Evolutionary conservation across 1,140 invertebrate genomes (phyloP).

Genomic region (Hyphantria cunea): DNA sequence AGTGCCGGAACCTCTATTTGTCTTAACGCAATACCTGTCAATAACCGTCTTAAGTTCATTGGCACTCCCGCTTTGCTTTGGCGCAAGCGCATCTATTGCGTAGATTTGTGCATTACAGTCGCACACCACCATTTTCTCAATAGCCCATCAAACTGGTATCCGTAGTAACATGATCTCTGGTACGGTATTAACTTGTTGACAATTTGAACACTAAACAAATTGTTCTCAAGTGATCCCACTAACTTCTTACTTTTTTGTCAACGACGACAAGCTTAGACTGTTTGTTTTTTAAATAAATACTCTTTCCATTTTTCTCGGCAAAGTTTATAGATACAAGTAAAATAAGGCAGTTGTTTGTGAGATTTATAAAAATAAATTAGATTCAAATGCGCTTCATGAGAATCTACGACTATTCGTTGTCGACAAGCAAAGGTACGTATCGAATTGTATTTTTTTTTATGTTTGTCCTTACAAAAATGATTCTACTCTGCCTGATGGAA

Average conservation of each 20-base stretch:
- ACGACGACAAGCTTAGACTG: too few relatives aligned
- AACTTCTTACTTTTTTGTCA: background rate
- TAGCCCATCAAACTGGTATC: constrained; percentile 66
- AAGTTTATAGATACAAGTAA: too few relatives aligned
- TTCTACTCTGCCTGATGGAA: too few relatives aligned
- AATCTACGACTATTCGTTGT: too few relatives aligned
- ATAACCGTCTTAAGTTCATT: constrained; percentile 78
- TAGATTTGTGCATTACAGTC: constrained; percentile 69
- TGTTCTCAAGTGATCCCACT: constrained; percentile 51
- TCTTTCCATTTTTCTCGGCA: too few relatives aligned
- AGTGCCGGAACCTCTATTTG: constrained; percentile 76
- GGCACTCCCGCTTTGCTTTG: constrained; percentile 76
- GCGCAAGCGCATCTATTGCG: constrained; percentile 73
- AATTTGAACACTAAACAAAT: constrained; percentile 71
- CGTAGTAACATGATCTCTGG: constrained; percentile 68
- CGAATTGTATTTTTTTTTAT: too few relatives aligned
- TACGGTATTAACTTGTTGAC: constrained; percentile 76
- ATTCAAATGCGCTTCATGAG: too few relatives aligned
- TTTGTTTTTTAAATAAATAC: too few relatives aligned
- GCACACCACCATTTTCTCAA: constrained; percentile 58
- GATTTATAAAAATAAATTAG: too few relatives aligned
- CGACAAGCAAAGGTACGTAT: too few relatives aligned
- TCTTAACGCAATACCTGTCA: constrained; percentile 80
- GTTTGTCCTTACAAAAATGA: too few relatives aligned
- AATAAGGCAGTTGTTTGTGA: too few relatives aligned